These are phyloP conservation scores for Tringa solitaria DNA, from an alignment of 2,113 vertebrate species.

Conservation along the genomic window DNA sequence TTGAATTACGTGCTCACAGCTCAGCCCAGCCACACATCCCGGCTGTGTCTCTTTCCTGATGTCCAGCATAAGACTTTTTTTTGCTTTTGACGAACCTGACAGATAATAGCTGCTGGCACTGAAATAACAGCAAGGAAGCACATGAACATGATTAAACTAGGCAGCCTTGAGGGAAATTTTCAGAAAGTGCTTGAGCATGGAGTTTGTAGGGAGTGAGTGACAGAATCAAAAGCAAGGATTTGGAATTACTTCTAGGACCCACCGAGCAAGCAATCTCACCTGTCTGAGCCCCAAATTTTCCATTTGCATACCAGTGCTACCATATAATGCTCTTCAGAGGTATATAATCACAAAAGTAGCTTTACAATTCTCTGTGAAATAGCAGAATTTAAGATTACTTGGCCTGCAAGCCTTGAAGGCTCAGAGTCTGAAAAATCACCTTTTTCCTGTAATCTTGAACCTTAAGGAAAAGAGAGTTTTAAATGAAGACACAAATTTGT, in stretches of 20 bases:
- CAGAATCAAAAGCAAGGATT: neutral
- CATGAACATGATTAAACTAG: neutral
- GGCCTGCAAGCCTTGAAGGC: neutral
- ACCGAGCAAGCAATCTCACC: neutral
- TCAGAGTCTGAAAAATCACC: neutral
- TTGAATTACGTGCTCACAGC: neutral
- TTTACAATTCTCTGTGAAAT: neutral
- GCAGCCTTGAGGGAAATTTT: neutral
- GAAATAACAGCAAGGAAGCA: neutral
- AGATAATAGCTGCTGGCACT: constrained; percentile 12
- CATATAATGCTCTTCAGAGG: neutral
- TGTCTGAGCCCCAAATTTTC: neutral
- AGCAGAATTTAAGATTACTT: neutral
- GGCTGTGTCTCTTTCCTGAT: neutral
- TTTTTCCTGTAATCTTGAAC: neutral
- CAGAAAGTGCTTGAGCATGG: neutral
- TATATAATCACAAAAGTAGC: neutral
- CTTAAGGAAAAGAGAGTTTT: neutral
- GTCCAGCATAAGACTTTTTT: neutral
- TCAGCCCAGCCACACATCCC: neutral
- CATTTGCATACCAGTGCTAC: neutral
- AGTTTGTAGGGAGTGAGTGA: neutral
- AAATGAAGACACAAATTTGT: neutral
- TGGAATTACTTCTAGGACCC: neutral
- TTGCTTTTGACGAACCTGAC: neutral